phyloP scores from a whole-genome alignment of 2,113 vertebrate species.

The Thunnus maccoyii region DNA sequence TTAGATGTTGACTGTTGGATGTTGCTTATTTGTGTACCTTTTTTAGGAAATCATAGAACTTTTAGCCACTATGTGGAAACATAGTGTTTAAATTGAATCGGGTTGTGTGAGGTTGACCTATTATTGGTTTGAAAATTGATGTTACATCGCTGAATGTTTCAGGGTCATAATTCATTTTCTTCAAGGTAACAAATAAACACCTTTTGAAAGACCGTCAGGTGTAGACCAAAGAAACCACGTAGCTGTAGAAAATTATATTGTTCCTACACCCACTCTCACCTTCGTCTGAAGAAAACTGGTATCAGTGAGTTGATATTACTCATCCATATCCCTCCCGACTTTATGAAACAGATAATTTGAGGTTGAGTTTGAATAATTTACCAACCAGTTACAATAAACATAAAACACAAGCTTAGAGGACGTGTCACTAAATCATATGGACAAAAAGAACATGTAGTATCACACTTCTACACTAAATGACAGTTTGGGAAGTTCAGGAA shows the following conservation, averaged over 20 bases:
- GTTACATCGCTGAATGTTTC: neutral
- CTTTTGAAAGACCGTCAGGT: too few relatives aligned
- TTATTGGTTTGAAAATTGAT: neutral
- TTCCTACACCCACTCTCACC: neutral
- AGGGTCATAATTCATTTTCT: neutral
- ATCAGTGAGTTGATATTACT: neutral
- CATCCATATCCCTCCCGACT: neutral
- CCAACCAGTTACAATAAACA: neutral
- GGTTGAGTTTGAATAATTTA: neutral
- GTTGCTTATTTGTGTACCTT: too few relatives aligned
- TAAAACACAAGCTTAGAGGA: neutral
- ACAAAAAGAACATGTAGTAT: conserved; percentile 13
- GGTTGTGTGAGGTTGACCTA: too few relatives aligned
- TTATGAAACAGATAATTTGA: conserved; percentile 2
- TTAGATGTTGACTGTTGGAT: too few relatives aligned
- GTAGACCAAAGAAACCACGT: too few relatives aligned
- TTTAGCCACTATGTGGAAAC: too few relatives aligned
- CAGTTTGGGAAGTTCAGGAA: neutral
- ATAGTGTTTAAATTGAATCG: too few relatives aligned
- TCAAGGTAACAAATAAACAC: too few relatives aligned
- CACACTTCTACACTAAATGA: neutral
- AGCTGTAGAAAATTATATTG: too few relatives aligned
- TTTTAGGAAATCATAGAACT: too few relatives aligned
- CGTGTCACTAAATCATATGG: conserved; percentile 15
- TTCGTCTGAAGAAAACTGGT: neutral